A percentile compares a stretch with the other conserved stretches of the same genome.
phyloP scores from a whole-genome alignment of 1,140 invertebrate species.

The Parapsyche elsis region DNA sequence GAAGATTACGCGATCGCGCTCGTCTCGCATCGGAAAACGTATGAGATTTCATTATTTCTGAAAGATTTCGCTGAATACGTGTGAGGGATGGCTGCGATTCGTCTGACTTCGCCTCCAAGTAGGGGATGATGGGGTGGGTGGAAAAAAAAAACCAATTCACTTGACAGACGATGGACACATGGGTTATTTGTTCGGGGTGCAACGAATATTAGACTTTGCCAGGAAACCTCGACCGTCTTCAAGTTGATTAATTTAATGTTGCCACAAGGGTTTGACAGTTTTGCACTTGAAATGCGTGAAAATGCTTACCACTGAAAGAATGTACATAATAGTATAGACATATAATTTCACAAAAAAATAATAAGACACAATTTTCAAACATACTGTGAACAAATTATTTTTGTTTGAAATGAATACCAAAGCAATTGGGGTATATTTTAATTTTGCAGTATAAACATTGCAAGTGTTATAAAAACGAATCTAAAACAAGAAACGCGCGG shows the following conservation, averaged over 20 bases:
- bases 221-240: conserved; percentile 15
- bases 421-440: too few species aligned
- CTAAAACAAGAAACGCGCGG: too few species aligned
- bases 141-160: conserved; percentile 47
- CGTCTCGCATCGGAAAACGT: conserved; percentile 27
- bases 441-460: too few species aligned
- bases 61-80: background rate
- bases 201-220: conserved; percentile 26
- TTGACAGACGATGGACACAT: conserved; percentile 53
- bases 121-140: background rate
- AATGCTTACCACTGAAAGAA: background rate
- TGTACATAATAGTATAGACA: too few species aligned
- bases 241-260: conserved; percentile 21
- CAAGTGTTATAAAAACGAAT: too few species aligned
- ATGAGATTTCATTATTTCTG: conserved; percentile 31
- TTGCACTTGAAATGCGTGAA: background rate
- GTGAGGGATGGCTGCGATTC: background rate
- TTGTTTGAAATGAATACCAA: too few species aligned
- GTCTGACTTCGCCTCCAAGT: background rate
- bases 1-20: conserved; percentile 3
- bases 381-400: too few species aligned
- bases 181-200: conserved; percentile 52
- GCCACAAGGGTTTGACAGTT: conserved; percentile 8
- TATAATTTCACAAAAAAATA: too few species aligned
- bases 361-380: too few species aligned